Evolutionary conservation across 2,113 vertebrate species (phyloP).

Genomic region (Aegithalos caudatus): DNA sequence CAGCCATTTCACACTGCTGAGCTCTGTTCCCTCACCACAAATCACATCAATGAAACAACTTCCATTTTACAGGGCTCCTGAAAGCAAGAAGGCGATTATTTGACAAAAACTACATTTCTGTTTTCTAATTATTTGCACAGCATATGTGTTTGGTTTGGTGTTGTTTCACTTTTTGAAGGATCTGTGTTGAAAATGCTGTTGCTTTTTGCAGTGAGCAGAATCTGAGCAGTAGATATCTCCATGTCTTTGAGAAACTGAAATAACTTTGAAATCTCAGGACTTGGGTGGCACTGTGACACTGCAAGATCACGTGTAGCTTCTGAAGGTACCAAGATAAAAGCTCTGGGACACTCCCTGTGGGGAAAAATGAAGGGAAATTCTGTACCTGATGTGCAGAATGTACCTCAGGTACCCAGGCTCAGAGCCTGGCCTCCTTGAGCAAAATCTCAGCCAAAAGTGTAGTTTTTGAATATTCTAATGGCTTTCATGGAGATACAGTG

Average conservation of each 20-base stretch:
- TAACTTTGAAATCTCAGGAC: not conserved
- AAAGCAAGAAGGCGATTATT: not conserved
- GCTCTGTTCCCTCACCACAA: not conserved
- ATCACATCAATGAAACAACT: not conserved
- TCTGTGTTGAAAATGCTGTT: not conserved
- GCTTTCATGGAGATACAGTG: not conserved
- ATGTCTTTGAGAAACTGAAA: not conserved
- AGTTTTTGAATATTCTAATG: not conserved
- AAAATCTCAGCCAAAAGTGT: not conserved
- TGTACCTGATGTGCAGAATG: not conserved
- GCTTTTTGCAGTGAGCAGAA: not conserved
- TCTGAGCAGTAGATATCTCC: not conserved
- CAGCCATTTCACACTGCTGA: not conserved
- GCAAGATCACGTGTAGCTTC: not conserved
- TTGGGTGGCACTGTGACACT: not conserved
- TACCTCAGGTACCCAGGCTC: not conserved
- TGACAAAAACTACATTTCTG: not conserved
- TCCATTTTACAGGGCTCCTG: not conserved
- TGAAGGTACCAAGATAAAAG: not conserved
- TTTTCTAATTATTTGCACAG: not conserved
- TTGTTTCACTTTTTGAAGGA: not conserved
- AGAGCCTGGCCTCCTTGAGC: not conserved
- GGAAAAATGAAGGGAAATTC: not conserved
- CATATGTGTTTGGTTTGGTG: fast-evolving
- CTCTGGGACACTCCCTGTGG: not conserved